These are phyloP conservation scores for Caradrina clavipalpis DNA, from an alignment of 2,888 invertebrate genomes.

Conservation along the genomic window DNA sequence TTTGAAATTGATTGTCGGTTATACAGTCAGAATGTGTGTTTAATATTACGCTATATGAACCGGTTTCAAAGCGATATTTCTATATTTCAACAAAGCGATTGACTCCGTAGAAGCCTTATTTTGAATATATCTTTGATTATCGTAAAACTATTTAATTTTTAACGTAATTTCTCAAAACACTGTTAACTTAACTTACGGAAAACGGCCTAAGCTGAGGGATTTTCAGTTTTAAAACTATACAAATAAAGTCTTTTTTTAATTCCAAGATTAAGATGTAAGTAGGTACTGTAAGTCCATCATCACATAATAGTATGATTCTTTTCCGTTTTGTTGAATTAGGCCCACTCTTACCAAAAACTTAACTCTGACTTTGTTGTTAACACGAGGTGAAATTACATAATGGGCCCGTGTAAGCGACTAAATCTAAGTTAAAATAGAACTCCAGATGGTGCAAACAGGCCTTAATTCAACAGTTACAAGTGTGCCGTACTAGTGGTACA, in stretches of 20 bases:
- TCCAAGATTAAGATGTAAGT: no score
- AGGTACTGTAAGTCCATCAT: not conserved
- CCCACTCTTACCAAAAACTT: not conserved
- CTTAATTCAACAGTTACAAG: not conserved
- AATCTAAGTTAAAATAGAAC: not conserved
- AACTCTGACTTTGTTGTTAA: not conserved
- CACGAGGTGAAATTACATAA: not conserved
- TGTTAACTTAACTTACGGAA: no score
- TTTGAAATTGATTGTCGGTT: not conserved
- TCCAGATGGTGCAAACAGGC: not conserved
- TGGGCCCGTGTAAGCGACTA: not conserved
- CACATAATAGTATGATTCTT: constrained; percentile 12
- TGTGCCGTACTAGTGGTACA: constrained; percentile 36
- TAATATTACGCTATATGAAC: constrained; percentile 9
- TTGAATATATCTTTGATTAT: not conserved
- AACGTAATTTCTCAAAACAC: no score
- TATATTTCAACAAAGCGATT: not conserved
- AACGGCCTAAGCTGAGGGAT: no score
- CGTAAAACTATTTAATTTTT: not conserved
- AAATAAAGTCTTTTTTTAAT: no score
- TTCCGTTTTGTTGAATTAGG: constrained; percentile 28
- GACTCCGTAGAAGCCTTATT: not conserved
- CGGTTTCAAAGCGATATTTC: constrained; percentile 3
- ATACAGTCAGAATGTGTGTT: not conserved
- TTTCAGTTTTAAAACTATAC: no score